Conservation (phyloP, 2,797 vertebrate genomes). For the Silurus aristotelis region DNA sequence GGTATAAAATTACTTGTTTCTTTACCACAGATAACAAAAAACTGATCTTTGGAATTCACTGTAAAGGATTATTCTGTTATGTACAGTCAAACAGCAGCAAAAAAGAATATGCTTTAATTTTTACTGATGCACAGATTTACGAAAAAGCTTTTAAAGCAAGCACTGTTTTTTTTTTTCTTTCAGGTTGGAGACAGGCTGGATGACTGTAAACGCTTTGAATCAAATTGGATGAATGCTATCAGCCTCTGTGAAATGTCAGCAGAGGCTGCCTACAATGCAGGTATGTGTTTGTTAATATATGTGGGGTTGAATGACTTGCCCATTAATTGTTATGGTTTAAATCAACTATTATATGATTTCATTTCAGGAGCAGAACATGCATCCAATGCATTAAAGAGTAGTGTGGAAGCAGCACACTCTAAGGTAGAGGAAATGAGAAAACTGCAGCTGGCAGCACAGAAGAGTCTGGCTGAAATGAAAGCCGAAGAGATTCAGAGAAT, state of each 20-base stretch:
- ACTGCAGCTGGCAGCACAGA: conserved; percentile 82
- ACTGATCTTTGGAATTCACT: not conserved
- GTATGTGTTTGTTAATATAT: conserved; percentile 68
- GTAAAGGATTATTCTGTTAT: not conserved
- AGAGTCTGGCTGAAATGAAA: conserved; percentile 83
- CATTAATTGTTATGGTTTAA: not conserved
- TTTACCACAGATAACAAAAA: not conserved
- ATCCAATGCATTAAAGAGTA: conserved; percentile 76
- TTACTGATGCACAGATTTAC: not conserved
- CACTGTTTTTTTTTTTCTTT: conserved; percentile 23
- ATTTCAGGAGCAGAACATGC: conserved; percentile 87
- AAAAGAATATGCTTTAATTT: not conserved
- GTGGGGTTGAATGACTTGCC: not conserved
- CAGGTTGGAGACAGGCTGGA: conserved; percentile 83
- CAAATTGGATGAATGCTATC: conserved; percentile 84
- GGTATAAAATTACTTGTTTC: not conserved
- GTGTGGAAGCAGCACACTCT: conserved; percentile 82
- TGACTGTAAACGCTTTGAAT: conserved; percentile 82
- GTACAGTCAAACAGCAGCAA: not conserved
- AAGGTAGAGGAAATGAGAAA: conserved; percentile 84
- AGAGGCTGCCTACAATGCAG: conserved; percentile 86
- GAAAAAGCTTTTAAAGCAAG: not conserved
- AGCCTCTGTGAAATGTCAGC: conserved; percentile 88
- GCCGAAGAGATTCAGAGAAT: conserved; percentile 85
- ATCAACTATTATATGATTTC: conserved; percentile 17